These are phyloP conservation scores for Sesia apiformis DNA, from an alignment of 2,888 invertebrate species.

Conservation along the genomic window DNA sequence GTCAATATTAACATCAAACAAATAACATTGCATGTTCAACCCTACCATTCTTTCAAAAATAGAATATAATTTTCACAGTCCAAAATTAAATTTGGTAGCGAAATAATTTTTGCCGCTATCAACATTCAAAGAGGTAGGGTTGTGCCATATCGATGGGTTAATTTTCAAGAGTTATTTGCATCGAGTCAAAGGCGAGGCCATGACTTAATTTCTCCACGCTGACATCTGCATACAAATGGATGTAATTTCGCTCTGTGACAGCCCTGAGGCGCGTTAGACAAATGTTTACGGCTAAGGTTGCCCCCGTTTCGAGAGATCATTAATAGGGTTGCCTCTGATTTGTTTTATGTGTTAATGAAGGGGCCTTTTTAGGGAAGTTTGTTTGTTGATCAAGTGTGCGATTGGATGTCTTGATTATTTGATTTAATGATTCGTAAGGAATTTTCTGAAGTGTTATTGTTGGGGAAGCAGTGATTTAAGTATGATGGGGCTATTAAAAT, in stretches of 20 bases:
- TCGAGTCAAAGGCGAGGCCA: constrained; percentile 39
- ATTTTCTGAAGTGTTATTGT: too few relatives aligned
- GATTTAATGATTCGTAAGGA: too few relatives aligned
- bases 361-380: background rate
- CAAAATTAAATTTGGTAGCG: background rate
- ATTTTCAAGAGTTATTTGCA: constrained; percentile 65
- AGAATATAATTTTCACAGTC: too few relatives aligned
- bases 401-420: too few relatives aligned
- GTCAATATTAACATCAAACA: too few relatives aligned
- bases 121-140: constrained; percentile 10
- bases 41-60: too few relatives aligned
- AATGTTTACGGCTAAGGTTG: constrained; percentile 50
- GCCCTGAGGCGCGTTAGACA: constrained; percentile 50
- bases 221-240: constrained; percentile 64
- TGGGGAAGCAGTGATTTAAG: too few relatives aligned
- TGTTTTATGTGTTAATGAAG: background rate
- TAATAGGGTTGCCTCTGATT: constrained; percentile 1
- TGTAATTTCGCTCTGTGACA: constrained; percentile 65
- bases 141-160: constrained; percentile 56
- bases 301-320: constrained; percentile 1
- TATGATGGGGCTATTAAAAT: too few relatives aligned
- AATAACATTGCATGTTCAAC: too few relatives aligned
- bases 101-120: background rate
- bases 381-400: too few relatives aligned
- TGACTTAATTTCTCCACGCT: constrained; percentile 51